Evolutionary conservation across 35 echinoderm and acorn worm species (phyloP).

Genomic region (Anneissia japonica): DNA sequence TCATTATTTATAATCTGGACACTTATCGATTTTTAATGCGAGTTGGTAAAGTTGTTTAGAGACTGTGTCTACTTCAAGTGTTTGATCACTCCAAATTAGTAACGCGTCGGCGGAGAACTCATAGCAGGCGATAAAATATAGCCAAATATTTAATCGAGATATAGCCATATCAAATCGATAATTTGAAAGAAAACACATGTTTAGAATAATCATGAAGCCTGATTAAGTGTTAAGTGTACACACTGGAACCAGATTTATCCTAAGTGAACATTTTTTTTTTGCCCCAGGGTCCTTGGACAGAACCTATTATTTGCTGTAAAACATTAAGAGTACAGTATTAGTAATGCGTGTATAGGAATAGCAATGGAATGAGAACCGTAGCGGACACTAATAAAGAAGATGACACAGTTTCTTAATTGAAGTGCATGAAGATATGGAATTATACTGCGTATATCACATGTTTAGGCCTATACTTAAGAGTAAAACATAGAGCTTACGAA

Average conservation of each 20-base stretch:
- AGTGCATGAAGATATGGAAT: no score
- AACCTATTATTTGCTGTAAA: no score
- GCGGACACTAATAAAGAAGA: no score
- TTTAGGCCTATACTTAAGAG: no score
- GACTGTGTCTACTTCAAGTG: neutral
- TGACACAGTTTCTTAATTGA: no score
- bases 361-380: no score
- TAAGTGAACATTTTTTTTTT: no score
- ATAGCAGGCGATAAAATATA: neutral
- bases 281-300: no score
- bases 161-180: neutral
- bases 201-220: neutral
- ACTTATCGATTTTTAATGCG: neutral
- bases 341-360: no score
- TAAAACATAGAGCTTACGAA: no score
- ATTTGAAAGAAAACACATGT: slow-evolving; percentile 1
- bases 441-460: no score
- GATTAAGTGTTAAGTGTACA: neutral
- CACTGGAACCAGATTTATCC: neutral
- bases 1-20: neutral
- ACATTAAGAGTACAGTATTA: no score
- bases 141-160: neutral
- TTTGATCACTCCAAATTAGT: neutral
- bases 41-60: neutral
- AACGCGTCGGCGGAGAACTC: neutral